These are phyloP conservation scores for Synanthedon formicaeformis DNA, from an alignment of 2,888 invertebrate species.

Conservation along the genomic window DNA sequence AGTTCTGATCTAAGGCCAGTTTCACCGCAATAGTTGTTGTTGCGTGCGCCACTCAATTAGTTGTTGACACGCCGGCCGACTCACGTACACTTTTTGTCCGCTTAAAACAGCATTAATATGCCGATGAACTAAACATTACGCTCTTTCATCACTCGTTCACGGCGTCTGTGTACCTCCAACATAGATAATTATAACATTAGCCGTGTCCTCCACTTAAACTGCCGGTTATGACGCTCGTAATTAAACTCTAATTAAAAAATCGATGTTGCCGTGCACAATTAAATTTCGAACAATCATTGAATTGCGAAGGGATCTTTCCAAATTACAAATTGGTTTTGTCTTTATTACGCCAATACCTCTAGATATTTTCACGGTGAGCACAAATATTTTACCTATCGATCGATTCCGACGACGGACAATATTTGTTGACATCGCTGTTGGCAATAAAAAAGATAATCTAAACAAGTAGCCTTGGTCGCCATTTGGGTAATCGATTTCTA, in stretches of 20 bases:
- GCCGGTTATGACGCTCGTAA: conserved; percentile 2
- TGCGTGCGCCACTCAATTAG: conserved; percentile 63
- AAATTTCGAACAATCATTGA: conserved; percentile 16
- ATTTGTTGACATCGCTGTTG: too few species aligned
- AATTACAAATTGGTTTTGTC: conserved; percentile 25
- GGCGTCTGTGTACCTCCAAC: not conserved
- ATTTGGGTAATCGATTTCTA: too few species aligned
- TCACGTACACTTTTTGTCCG: conserved; percentile 53
- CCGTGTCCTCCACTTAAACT: not conserved
- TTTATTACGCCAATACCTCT: conserved; percentile 43
- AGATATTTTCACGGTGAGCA: conserved; percentile 4
- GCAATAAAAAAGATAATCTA: too few species aligned
- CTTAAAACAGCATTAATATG: conserved; percentile 50
- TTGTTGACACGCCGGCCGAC: conserved; percentile 46
- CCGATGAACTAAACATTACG: conserved; percentile 46
- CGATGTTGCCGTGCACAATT: conserved; percentile 15
- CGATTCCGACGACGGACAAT: too few species aligned
- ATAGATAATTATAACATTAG: not conserved
- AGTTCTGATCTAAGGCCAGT: conserved; percentile 20
- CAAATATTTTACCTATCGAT: too few species aligned
- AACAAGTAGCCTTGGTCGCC: too few species aligned
- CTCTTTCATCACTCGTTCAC: conserved; percentile 31
- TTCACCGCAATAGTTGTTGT: conserved; percentile 29
- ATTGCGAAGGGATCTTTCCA: conserved; percentile 17
- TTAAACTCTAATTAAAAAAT: conserved; percentile 11